These are phyloP conservation scores for Apamea monoglypha DNA, from an alignment of 2,888 invertebrate genomes.

Conservation along the genomic window DNA sequence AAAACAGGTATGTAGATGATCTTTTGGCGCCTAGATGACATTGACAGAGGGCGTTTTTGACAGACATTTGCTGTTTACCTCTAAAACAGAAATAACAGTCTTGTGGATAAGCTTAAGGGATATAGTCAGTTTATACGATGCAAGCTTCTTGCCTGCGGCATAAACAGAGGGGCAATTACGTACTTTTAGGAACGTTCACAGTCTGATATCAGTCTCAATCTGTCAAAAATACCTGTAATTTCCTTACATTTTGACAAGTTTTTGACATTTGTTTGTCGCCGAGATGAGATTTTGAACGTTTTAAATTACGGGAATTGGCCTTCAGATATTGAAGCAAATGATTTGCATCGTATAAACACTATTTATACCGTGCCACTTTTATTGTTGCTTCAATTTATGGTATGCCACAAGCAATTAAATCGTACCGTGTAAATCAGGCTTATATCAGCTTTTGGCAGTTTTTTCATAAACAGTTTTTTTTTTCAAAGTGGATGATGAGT, in stretches of 20 bases:
- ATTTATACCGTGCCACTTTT: background rate
- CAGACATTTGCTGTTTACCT: background rate
- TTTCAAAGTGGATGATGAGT: background rate
- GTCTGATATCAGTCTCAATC: too few species aligned
- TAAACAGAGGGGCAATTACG: too few species aligned
- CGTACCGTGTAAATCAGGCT: too few species aligned
- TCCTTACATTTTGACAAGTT: too few species aligned
- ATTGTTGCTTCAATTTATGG: background rate
- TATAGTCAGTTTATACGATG: background rate
- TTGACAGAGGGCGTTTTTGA: background rate
- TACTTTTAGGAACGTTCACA: too few species aligned
- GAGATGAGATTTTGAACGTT: too few species aligned
- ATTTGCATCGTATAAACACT: background rate
- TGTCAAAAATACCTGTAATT: too few species aligned
- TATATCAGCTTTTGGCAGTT: background rate
- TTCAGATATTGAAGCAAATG: background rate
- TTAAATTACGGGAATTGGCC: too few species aligned
- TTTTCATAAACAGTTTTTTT: background rate
- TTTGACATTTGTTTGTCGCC: too few species aligned
- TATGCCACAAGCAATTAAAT: background rate
- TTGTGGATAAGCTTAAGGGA: background rate
- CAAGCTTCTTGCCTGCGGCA: background rate
- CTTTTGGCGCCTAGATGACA: background rate
- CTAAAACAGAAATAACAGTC: too few species aligned
- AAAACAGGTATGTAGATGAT: slow-evolving; percentile 91